These are phyloP conservation scores for Dryobotodes eremita DNA, from an alignment of 2,888 invertebrate genomes.

Conservation along the genomic window DNA sequence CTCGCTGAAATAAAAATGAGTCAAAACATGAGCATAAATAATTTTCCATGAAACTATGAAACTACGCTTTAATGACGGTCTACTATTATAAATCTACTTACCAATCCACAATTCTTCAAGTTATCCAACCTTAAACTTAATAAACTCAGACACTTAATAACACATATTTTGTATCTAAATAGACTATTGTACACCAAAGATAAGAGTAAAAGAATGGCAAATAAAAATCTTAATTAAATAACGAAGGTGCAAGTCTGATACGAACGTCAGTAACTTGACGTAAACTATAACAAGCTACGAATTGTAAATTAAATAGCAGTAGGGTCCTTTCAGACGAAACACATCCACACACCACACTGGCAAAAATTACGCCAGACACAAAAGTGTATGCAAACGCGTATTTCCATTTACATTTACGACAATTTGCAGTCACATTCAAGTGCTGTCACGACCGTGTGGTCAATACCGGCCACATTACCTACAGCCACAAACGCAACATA, in stretches of 20 bases:
- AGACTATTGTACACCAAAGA: slow-evolving; percentile 44
- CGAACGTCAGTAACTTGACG: not conserved
- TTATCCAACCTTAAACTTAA: not conserved
- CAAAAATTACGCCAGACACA: not conserved
- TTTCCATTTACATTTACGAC: not conserved
- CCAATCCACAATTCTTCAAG: not conserved
- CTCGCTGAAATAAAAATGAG: not conserved
- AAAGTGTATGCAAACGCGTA: not conserved
- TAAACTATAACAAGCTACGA: not conserved
- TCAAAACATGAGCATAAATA: not conserved
- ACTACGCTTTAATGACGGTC: not conserved
- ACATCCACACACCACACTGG: not conserved
- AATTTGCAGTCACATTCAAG: not conserved
- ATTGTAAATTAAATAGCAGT: not conserved
- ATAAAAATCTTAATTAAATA: slow-evolving; percentile 42
- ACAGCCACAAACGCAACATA: not conserved
- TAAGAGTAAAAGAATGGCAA: slow-evolving; percentile 44
- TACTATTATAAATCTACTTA: slow-evolving; percentile 7
- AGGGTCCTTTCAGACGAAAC: not conserved
- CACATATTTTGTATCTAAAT: slow-evolving; percentile 48
- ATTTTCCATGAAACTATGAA: not conserved
- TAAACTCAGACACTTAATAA: slow-evolving; percentile 18
- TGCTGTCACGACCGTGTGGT: not conserved
- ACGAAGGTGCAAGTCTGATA: slow-evolving; percentile 6
- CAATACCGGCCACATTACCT: not conserved